These are phyloP conservation scores for Alfaro cultratus DNA, from an alignment of 2,797 vertebrate species.

Conservation along the genomic window DNA sequence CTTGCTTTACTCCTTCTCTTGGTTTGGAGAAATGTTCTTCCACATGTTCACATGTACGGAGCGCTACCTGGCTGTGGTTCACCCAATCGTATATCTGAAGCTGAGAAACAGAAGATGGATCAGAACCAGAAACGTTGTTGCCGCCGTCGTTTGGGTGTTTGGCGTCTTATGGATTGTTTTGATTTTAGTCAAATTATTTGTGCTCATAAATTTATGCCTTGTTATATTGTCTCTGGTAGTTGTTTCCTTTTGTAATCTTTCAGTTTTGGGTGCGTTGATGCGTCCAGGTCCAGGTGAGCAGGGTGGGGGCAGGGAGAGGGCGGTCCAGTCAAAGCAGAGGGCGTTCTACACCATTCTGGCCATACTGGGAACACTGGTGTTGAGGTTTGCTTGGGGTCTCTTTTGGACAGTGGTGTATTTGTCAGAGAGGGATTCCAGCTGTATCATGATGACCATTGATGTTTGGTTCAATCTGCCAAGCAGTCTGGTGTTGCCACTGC, in stretches of 20 bases:
- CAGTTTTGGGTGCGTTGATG: slow-evolving; percentile 34
- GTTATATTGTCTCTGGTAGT: fast-evolving
- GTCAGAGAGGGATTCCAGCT: fast-evolving
- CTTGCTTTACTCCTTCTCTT: background rate
- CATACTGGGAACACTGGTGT: slow-evolving; percentile 13
- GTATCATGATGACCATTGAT: fast-evolving
- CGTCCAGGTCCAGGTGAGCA: slow-evolving; percentile 37
- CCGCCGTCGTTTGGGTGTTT: background rate
- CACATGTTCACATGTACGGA: slow-evolving; percentile 10
- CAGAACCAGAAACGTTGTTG: background rate
- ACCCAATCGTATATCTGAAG: background rate
- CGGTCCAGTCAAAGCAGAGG: slow-evolving; percentile 20
- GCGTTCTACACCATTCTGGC: slow-evolving; percentile 23
- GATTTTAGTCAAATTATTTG: fast-evolving
- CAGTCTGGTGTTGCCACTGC: slow-evolving; percentile 37
- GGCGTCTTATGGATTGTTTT: background rate
- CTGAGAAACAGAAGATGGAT: background rate
- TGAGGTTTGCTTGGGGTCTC: background rate
- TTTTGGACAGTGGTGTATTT: fast-evolving
- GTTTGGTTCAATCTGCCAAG: background rate
- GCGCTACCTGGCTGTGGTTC: slow-evolving; percentile 9
- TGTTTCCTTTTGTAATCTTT: slow-evolving; percentile 34
- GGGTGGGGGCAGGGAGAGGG: background rate
- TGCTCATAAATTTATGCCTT: fast-evolving
- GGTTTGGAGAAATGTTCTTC: background rate